Evolutionary conservation across 2,888 invertebrate genomes (phyloP).

Genomic region (Apotomis turbidana): DNA sequence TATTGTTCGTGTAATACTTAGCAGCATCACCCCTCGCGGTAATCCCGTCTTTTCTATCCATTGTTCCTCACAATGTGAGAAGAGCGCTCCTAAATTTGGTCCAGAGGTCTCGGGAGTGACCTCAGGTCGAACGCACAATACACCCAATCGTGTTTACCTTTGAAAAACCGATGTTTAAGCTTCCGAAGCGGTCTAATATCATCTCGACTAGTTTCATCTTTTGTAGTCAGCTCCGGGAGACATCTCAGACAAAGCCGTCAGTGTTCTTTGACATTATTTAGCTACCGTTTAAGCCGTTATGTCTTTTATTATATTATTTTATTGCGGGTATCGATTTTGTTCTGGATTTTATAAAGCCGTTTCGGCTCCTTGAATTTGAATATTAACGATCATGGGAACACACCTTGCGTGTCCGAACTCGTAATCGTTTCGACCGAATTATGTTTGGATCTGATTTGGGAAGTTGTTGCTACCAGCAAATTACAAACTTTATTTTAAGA

Average conservation of each 20-base stretch:
- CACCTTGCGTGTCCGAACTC: conserved; percentile 46
- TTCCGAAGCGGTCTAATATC: conserved; percentile 48
- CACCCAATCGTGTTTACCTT: conserved; percentile 70
- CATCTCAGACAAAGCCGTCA: conserved; percentile 63
- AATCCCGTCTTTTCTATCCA: conserved; percentile 70
- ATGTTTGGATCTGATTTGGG: conserved; percentile 19
- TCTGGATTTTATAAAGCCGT: conserved; percentile 72
- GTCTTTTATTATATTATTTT: conserved; percentile 53
- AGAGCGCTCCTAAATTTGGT: conserved; percentile 63
- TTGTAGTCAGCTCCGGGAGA: conserved; percentile 56
- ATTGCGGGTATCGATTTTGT: conserved; percentile 78
- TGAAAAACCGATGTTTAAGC: conserved; percentile 57
- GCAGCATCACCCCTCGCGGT: conserved; percentile 78
- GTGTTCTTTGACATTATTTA: conserved; percentile 75
- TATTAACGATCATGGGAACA: conserved; percentile 76
- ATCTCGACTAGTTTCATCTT: conserved; percentile 49
- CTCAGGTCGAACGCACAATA: conserved; percentile 76
- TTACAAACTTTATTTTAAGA: neutral
- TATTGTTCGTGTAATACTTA: conserved; percentile 79
- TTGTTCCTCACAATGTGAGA: conserved; percentile 67
- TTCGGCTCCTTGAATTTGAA: conserved; percentile 69
- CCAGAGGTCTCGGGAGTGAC: conserved; percentile 73
- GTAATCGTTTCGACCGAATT: conserved; percentile 13
- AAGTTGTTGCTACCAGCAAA: neutral
- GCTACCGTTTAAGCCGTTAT: conserved; percentile 80